Conservation (phyloP, 1,140 invertebrate genomes). For the Psilanteris sp. region DNA sequence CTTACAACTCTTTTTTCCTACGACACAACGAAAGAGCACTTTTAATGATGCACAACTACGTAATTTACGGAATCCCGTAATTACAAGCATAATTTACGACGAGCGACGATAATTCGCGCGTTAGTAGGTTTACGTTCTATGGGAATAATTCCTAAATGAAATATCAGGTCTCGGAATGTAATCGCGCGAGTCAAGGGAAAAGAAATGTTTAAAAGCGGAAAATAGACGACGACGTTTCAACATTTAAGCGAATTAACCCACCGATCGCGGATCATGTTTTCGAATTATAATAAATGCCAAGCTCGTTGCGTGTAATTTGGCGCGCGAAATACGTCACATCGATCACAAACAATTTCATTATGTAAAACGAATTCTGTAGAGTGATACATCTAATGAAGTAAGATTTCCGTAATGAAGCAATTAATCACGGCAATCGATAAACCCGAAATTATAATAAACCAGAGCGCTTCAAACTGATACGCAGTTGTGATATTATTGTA, state of each 20-base stretch:
- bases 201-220: conserved; percentile 1
- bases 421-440: conserved; percentile 54
- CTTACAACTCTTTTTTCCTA: conserved; percentile 17
- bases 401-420: conserved; percentile 60
- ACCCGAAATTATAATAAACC: conserved; percentile 52
- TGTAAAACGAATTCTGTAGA: conserved; percentile 51
- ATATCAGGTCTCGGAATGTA: conserved; percentile 32
- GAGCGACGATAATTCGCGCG: conserved; percentile 46
- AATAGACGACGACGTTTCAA: conserved; percentile 14
- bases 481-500: conserved; percentile 25
- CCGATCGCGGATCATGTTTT: background rate
- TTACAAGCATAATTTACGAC: conserved; percentile 45
- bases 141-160: conserved; percentile 50
- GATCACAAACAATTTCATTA: conserved; percentile 37
- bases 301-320: conserved; percentile 2
- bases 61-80: conserved; percentile 55
- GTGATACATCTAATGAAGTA: conserved; percentile 58
- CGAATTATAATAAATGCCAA: conserved; percentile 9
- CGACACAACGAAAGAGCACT: conserved; percentile 23
- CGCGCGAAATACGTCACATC: conserved; percentile 16
- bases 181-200: conserved; percentile 26
- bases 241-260: too few relatives aligned
- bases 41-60: conserved; percentile 55
- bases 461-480: conserved; percentile 26
- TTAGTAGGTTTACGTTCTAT: conserved; percentile 35